A percentile compares a stretch with the other conserved stretches of the same genome.
Conservation (phyloP, 2,113 vertebrate genomes). For the Anoura caudifer region DNA sequence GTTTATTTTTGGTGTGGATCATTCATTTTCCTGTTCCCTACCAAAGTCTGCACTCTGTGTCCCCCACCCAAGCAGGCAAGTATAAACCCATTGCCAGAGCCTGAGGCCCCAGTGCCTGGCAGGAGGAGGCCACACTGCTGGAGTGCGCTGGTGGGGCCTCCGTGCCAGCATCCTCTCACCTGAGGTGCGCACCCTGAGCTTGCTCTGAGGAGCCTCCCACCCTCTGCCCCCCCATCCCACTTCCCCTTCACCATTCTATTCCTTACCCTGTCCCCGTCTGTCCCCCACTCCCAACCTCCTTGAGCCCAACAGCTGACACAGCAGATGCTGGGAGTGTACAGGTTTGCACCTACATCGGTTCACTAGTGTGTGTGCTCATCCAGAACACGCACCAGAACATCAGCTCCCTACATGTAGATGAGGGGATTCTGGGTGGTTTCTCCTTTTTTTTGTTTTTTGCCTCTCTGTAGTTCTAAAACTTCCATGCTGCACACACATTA, state of each 20-base stretch:
- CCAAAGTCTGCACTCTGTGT: not conserved
- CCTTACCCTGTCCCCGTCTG: not conserved
- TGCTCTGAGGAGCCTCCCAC: not conserved
- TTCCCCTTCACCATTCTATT: not conserved
- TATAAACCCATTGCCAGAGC: not conserved
- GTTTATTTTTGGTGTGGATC: not conserved
- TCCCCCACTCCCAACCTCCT: not conserved
- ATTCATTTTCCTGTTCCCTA: not conserved
- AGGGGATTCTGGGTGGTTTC: not conserved
- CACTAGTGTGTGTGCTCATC: not conserved
- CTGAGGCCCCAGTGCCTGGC: not conserved
- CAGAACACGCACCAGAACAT: not conserved
- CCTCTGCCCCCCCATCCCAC: not conserved
- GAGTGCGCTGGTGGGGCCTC: not conserved
- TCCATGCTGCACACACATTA: not conserved
- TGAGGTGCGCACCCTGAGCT: not conserved
- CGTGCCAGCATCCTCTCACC: not conserved
- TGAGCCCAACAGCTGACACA: accelerated
- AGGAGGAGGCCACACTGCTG: not conserved
- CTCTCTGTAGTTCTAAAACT: not conserved
- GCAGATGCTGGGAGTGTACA: accelerated
- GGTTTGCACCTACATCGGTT: not conserved
- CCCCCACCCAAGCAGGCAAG: not conserved
- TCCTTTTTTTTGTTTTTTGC: not conserved
- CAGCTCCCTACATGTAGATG: not conserved